Base-by-base conservation (phyloP, 2,113 vertebrate genomes). In the Aspiorhynchus laticeps region DNA sequence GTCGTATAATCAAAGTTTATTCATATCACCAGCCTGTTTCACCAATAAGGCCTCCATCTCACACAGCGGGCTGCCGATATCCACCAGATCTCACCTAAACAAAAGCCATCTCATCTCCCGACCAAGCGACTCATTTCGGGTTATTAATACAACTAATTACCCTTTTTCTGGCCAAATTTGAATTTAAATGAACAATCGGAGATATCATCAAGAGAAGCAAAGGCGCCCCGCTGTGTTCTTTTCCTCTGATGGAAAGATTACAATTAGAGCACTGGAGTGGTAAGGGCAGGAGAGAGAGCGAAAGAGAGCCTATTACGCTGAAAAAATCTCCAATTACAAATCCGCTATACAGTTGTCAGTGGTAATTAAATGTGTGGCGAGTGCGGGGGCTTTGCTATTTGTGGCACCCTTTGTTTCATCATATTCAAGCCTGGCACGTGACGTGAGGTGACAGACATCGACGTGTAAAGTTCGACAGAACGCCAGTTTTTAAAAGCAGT, bases 301-400 rank as follows among this genome's bases (percentile, higher is more conserved):
- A 91, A 92, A 90, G 90, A 91, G 48, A 15, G 14, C 90, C 91
- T 91, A 91, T 92, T 91, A 92, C 90, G 93, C 90, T 89, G 91
- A 91, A 93, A 93, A 93, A 77, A 77, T 93, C 93, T 93, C 93
- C 92, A 94, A 94, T 95, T 94, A 94, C 93, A 92, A 88, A 94
- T 92, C 91, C 90, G 79, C 79, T 88, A 90, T 93, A 93, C 92
- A 92, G 90, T 93, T 94, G 93, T 94, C 94, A 94, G 93, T 92
- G 91, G 92, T 94, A 95, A 95, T 95, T 93, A 94, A 94, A 94
- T 94, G 93, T 93, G 93, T 93, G 91, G 90, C 89, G 91, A 91
- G 90, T 90, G 26, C 43, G 88, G 89, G 69, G 67, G 77, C 51
- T 84, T 90, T 90, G 90, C 92, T 86, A 92, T 93, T 93, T 91